Evolutionary conservation across 92 coral and sea anemone species (phyloP).

Genomic region (Galaxea fascicularis): DNA sequence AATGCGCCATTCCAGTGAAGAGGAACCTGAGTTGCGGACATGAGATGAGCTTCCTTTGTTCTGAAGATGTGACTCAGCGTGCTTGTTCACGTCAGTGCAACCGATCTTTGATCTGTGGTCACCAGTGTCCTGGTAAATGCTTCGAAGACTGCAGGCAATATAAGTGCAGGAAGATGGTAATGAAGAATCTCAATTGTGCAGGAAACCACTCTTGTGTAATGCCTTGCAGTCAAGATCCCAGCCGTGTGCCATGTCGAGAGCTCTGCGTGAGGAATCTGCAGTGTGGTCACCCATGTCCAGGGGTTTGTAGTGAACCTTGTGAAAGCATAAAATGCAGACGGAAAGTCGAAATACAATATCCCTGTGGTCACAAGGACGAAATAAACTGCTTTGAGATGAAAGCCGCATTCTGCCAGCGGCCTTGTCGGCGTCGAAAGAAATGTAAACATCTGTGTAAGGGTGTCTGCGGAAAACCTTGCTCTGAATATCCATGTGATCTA

Average conservation of each 20-base stretch:
- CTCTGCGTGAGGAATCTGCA: constrained; percentile 50
- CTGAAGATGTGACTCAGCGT: constrained; percentile 21
- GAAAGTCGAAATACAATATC: constrained; percentile 18
- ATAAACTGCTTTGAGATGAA: constrained; percentile 49
- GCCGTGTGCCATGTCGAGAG: constrained; percentile 36
- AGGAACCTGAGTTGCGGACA: constrained; percentile 46
- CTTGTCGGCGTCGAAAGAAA: constrained; percentile 47
- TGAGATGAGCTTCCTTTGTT: constrained; percentile 48
- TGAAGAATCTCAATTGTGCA: constrained; percentile 45
- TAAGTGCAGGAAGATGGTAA: neutral
- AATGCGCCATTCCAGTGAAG: constrained; percentile 30
- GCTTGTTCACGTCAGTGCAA: neutral
- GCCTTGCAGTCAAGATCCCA: constrained; percentile 2
- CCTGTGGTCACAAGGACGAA: constrained; percentile 68
- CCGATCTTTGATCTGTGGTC: constrained; percentile 59
- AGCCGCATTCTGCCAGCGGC: constrained; percentile 40
- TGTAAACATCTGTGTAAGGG: constrained; percentile 70
- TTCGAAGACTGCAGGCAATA: neutral
- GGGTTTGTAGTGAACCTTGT: constrained; percentile 68
- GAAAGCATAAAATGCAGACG: constrained; percentile 36
- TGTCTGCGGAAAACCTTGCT: constrained; percentile 66
- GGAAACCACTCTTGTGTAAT: constrained; percentile 50
- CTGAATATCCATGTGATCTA: constrained; percentile 48
- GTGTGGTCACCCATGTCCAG: constrained; percentile 78
- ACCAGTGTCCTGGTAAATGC: constrained; percentile 75